Conservation (phyloP, 2,888 invertebrate genomes). For the Agriopis leucophaearia region DNA sequence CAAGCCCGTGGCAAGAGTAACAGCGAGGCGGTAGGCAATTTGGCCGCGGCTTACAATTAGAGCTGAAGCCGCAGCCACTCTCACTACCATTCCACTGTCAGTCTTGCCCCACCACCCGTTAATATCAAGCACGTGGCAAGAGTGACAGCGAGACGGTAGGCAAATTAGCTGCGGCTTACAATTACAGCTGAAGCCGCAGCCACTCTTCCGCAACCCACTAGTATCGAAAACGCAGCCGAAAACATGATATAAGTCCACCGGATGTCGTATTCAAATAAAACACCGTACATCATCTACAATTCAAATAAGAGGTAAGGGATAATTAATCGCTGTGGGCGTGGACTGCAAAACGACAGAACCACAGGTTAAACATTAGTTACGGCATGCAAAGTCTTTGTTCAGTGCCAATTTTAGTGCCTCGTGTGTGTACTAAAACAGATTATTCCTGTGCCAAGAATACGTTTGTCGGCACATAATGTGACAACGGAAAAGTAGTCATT, state of each 20-base stretch:
- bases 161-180: too few relatives aligned
- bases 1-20: too few relatives aligned
- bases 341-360: slow-evolving; percentile 56
- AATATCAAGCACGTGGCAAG: too few relatives aligned
- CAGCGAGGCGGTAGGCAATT: too few relatives aligned
- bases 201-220: neutral
- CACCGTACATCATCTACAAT: slow-evolving; percentile 57
- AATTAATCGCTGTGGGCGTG: slow-evolving; percentile 76
- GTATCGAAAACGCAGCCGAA: neutral
- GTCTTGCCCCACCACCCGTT: too few relatives aligned
- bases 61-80: too few relatives aligned
- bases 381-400: slow-evolving; percentile 61
- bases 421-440: slow-evolving; percentile 50
- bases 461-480: neutral
- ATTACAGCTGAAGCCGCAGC: too few relatives aligned
- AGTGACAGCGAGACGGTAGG: too few relatives aligned
- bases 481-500: neutral
- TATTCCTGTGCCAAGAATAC: slow-evolving; percentile 8
- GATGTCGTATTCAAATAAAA: slow-evolving; percentile 57
- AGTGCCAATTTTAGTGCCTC: slow-evolving; percentile 49
- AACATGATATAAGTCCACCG: slow-evolving; percentile 39
- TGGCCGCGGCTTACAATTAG: too few relatives aligned
- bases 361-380: slow-evolving; percentile 2
- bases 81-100: too few relatives aligned
- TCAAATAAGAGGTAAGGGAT: slow-evolving; percentile 62